Evolutionary conservation across 2,888 invertebrate species (phyloP).

Genomic region (Ornithoptera priamus): DNA sequence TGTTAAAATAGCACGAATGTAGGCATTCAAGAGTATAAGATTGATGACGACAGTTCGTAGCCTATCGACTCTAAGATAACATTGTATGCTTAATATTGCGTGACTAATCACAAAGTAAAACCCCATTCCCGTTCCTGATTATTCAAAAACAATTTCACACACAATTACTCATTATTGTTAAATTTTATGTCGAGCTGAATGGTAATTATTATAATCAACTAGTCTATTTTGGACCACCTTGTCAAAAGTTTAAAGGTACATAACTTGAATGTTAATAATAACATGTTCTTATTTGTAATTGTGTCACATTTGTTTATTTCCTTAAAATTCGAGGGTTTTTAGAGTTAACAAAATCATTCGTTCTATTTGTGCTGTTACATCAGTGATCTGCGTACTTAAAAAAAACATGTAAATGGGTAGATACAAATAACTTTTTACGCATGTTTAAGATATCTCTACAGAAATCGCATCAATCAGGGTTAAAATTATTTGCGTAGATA

Average conservation of each 20-base stretch:
- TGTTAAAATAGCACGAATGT: conserved; percentile 2
- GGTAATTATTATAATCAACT: neutral
- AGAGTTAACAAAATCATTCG: no score
- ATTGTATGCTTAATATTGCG: conserved; percentile 59
- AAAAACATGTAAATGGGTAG: no score
- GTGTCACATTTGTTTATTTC: no score
- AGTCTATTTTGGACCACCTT: no score
- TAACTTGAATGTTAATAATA: no score
- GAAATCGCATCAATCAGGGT: neutral
- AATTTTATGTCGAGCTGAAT: neutral
- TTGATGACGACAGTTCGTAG: conserved; percentile 57
- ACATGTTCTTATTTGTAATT: no score
- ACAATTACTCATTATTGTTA: neutral
- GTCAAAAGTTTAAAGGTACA: no score
- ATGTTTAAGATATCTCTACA: no score
- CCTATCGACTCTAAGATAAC: conserved; percentile 57
- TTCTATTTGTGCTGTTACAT: no score
- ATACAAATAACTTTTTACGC: no score
- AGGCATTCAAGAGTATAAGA: conserved; percentile 46
- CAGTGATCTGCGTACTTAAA: no score
- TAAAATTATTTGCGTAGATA: neutral
- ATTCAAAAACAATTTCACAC: neutral
- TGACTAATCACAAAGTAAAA: conserved; percentile 51
- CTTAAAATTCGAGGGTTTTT: no score
- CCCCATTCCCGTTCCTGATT: conserved; percentile 40